A percentile compares a stretch with the other conserved stretches of the same genome.
These are phyloP conservation scores for Mimas tiliae DNA, from an alignment of 2,888 invertebrate genomes.

Conservation along the genomic window DNA sequence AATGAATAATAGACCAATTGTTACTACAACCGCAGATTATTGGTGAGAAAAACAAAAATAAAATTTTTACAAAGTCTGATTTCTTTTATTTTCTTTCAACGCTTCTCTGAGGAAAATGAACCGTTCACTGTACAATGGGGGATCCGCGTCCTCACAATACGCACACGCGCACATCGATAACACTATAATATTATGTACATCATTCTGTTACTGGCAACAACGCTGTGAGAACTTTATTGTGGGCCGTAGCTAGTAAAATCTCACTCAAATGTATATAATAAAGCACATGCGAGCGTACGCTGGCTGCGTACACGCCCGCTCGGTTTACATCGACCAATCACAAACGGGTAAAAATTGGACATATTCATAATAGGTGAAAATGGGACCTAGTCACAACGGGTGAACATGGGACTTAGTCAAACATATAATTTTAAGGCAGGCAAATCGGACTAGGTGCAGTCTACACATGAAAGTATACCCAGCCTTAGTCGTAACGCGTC, in stretches of 20 bases:
- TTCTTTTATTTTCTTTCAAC: slow-evolving; percentile 65
- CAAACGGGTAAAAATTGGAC: background rate
- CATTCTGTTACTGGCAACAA: slow-evolving; percentile 48
- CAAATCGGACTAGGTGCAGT: background rate
- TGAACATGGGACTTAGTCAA: background rate
- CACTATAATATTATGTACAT: slow-evolving; percentile 62
- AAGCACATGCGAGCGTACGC: background rate
- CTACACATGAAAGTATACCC: background rate
- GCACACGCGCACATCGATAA: slow-evolving; percentile 51
- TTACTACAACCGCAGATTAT: background rate
- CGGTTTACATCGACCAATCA: background rate
- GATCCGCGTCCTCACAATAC: slow-evolving; percentile 47
- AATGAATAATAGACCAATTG: no score
- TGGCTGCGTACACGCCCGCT: background rate
- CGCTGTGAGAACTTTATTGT: slow-evolving; percentile 44
- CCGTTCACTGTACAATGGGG: slow-evolving; percentile 61
- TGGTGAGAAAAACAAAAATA: slow-evolving; percentile 52
- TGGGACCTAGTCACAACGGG: background rate
- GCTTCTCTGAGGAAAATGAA: slow-evolving; percentile 31
- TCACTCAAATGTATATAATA: slow-evolving; percentile 44
- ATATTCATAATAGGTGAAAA: background rate
- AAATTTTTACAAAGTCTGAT: slow-evolving; percentile 77
- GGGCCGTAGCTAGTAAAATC: slow-evolving; percentile 31
- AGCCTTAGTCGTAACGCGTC: background rate
- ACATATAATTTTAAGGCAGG: background rate